These are phyloP conservation scores for Spinibarbus caldwelli DNA, from an alignment of 2,797 vertebrate genomes.

Conservation along the genomic window DNA sequence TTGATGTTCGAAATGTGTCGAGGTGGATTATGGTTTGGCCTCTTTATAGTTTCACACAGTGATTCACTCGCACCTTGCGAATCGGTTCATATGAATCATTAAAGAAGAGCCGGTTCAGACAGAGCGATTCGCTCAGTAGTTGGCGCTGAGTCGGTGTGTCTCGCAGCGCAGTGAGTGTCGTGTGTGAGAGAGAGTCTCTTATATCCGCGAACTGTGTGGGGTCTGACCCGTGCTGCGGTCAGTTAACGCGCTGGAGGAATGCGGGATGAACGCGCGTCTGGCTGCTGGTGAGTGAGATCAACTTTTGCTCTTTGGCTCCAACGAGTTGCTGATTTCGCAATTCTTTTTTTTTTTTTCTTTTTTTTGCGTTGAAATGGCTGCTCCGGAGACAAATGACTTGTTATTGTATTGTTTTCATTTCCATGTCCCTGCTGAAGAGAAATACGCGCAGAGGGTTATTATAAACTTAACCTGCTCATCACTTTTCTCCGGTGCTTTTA, in stretches of 20 bases:
- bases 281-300: constrained; percentile 45
- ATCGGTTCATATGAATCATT: background rate
- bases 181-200: background rate
- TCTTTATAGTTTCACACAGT: background rate
- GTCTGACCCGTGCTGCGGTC: background rate
- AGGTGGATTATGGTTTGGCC: background rate
- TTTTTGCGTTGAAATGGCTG: constrained; percentile 1
- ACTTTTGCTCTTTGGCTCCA: constrained; percentile 10
- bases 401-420: background rate
- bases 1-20: background rate
- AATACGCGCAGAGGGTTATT: background rate
- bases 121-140: background rate
- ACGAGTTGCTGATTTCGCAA: constrained; percentile 39
- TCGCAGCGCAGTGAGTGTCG: background rate
- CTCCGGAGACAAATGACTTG: background rate
- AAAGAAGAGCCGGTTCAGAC: background rate
- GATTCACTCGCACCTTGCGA: background rate
- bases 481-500: background rate
- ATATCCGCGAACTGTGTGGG: background rate
- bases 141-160: background rate
- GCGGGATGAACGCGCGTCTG: constrained; percentile 16
- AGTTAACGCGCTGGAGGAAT: constrained; percentile 16
- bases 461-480: background rate
- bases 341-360: constrained; percentile 31
- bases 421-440: background rate